Conservation (phyloP, 2,797 vertebrate species). For the Takifugu ocellatus region DNA sequence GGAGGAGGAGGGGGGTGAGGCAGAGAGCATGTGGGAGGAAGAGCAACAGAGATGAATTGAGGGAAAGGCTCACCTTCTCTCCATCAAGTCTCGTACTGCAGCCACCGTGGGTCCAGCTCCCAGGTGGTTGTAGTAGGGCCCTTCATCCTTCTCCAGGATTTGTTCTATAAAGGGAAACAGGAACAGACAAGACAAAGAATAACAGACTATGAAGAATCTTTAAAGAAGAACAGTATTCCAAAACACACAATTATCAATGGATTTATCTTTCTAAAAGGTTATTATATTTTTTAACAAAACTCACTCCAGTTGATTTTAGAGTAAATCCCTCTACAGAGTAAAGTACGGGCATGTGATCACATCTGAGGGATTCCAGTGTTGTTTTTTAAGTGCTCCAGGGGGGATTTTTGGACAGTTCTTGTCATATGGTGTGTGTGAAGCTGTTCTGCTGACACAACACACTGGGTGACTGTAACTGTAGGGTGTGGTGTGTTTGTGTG, state of each 20-base stretch:
- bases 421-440: constrained; percentile 10
- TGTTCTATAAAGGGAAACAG: constrained; percentile 78
- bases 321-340: constrained; percentile 2
- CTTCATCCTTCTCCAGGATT: constrained; percentile 95
- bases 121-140: constrained; percentile 97
- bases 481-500: constrained; percentile 40
- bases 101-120: constrained; percentile 92
- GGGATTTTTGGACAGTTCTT: constrained; percentile 1
- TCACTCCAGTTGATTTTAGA: constrained; percentile 7
- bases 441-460: constrained; percentile 21
- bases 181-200: constrained; percentile 13
- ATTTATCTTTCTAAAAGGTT: background rate
- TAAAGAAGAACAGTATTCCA: background rate
- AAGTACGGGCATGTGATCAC: constrained; percentile 4
- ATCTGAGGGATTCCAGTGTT: background rate
- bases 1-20: constrained; percentile 9
- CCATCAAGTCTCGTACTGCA: constrained; percentile 93
- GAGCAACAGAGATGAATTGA: constrained; percentile 9
- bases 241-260: background rate
- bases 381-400: background rate
- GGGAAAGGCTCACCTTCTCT: constrained; percentile 81
- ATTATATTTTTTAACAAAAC: background rate
- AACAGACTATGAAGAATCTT: background rate
- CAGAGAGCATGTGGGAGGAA: constrained; percentile 13
- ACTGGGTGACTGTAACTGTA: constrained; percentile 25